These are phyloP conservation scores for Leptodactylus fallax DNA, from an alignment of 2,797 vertebrate species.

Conservation along the genomic window DNA sequence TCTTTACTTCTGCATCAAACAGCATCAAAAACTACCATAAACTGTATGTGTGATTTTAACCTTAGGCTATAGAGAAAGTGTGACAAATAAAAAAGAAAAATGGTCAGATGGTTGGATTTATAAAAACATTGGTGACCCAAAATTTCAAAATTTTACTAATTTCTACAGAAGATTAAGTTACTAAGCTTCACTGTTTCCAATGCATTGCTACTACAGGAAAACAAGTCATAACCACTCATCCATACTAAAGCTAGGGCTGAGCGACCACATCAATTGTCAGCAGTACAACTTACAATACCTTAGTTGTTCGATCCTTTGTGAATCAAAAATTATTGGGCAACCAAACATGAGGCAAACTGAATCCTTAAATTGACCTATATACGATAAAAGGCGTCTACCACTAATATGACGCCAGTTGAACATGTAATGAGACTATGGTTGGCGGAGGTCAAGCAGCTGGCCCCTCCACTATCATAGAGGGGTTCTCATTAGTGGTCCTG, in stretches of 20 bases:
- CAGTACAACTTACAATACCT: not conserved
- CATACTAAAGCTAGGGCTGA: no score
- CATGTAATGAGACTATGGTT: not conserved
- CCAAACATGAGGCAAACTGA: not conserved
- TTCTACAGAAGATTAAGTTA: not conserved
- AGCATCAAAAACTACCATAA: no score
- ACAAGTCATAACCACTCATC: not conserved
- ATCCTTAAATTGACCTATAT: not conserved
- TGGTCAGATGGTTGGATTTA: not conserved
- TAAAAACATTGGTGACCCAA: not conserved
- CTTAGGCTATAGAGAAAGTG: no score
- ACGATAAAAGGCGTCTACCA: not conserved
- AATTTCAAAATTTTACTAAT: not conserved
- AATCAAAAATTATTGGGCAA: not conserved
- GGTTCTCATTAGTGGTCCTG: not conserved
- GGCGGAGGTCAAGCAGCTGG: not conserved
- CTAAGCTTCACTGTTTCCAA: not conserved
- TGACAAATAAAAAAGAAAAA: no score
- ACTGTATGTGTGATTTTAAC: no score
- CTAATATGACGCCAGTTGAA: not conserved
- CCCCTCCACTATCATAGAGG: not conserved
- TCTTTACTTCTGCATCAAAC: no score
- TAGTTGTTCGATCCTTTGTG: not conserved
- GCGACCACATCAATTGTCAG: no score
- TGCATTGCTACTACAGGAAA: not conserved